A percentile compares a stretch with the other conserved stretches of the same genome.
These are phyloP conservation scores for Corticium candelabrum DNA, from an alignment of 37 sponge, comb jelly and placozoan genomes.

Conservation along the genomic window DNA sequence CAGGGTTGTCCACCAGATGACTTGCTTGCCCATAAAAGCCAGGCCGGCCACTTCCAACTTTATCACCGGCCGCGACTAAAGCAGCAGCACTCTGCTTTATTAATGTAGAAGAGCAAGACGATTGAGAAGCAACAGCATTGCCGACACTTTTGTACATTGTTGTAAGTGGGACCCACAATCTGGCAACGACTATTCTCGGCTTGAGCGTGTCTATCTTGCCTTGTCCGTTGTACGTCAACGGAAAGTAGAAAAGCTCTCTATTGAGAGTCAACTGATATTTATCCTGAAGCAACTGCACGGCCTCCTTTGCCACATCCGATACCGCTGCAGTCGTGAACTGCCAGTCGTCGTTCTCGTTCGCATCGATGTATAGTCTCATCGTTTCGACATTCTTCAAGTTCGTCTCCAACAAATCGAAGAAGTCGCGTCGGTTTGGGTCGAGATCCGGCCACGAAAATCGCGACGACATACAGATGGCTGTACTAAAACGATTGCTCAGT, in stretches of 20 bases:
- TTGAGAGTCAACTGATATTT: not conserved
- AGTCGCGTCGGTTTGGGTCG: not conserved
- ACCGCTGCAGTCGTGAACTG: not conserved
- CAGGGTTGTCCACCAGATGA: not conserved
- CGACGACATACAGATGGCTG: constrained; percentile 56
- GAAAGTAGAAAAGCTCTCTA: not conserved
- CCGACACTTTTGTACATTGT: not conserved
- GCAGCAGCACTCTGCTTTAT: too few relatives aligned
- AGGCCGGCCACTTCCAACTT: too few relatives aligned
- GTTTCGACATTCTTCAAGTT: not conserved
- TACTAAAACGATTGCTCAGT: constrained; percentile 29
- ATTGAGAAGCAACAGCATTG: not conserved
- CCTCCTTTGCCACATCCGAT: not conserved
- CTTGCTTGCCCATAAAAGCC: not conserved
- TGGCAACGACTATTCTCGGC: not conserved
- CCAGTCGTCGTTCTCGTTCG: constrained; percentile 3
- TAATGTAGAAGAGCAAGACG: not conserved
- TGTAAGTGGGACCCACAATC: not conserved
- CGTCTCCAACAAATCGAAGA: not conserved
- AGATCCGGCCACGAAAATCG: constrained; percentile 34
- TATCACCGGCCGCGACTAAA: too few relatives aligned
- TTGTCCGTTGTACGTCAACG: not conserved
- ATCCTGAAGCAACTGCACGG: not conserved
- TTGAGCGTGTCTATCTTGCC: not conserved
- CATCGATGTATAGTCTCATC: not conserved